phyloP scores from a whole-genome alignment of 2,888 invertebrate genomes.

The Bruchidius siliquastri region DNA sequence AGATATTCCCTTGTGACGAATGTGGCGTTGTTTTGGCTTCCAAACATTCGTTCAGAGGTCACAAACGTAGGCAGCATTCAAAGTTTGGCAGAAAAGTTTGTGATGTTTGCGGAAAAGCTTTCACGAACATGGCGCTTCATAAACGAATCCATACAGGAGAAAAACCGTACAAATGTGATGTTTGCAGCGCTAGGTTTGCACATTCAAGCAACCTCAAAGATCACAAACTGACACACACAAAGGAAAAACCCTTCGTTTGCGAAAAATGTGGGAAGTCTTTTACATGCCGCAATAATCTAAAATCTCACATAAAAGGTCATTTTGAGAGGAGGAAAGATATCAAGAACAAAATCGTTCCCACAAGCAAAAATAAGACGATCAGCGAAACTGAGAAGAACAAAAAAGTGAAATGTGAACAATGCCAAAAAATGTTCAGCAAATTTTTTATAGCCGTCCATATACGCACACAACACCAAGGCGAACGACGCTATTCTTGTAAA shows the following conservation, averaged over 20 bases:
- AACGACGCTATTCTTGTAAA: constrained; percentile 30
- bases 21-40: constrained; percentile 4
- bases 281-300: constrained; percentile 8
- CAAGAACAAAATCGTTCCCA: background rate
- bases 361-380: background rate
- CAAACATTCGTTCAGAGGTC: background rate
- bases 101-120: background rate
- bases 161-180: background rate
- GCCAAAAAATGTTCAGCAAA: background rate
- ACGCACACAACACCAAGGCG: constrained; percentile 48
- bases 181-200: background rate
- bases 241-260: background rate
- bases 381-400: background rate
- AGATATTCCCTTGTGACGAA: constrained; percentile 4
- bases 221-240: background rate
- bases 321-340: background rate
- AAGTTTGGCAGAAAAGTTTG: background rate
- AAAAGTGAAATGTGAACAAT: background rate
- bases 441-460: background rate
- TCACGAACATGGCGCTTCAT: background rate
- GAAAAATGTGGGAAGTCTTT: background rate
- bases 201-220: background rate
- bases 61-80: constrained; percentile 7
- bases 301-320: constrained; percentile 31
- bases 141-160: background rate